Conservation (phyloP, 2,888 invertebrate genomes). For the Unio delphinus region DNA sequence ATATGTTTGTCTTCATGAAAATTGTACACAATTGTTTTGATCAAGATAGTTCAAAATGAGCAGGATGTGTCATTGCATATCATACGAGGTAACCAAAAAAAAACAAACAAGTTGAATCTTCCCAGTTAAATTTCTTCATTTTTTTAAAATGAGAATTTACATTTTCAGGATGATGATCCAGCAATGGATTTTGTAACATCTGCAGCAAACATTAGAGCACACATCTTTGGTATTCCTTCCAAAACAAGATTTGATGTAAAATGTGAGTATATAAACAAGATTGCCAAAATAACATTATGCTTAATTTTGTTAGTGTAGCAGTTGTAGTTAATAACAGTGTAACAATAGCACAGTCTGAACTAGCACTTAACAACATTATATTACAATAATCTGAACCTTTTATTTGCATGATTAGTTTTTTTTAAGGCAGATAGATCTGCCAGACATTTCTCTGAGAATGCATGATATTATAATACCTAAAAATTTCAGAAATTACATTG, state of each 20-base stretch:
- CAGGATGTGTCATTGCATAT: neutral
- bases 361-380: too few relatives aligned
- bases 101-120: too few relatives aligned
- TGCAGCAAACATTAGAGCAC: constrained; percentile 92
- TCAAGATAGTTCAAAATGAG: neutral
- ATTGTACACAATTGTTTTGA: too few relatives aligned
- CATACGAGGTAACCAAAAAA: neutral
- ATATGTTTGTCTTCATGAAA: too few relatives aligned
- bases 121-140: neutral
- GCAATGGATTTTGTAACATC: constrained; percentile 97
- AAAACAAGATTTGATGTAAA: constrained; percentile 95
- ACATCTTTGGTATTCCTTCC: constrained; percentile 88
- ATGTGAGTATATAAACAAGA: constrained; percentile 77
- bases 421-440: too few relatives aligned
- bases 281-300: neutral
- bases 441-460: too few relatives aligned
- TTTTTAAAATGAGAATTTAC: neutral
- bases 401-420: too few relatives aligned
- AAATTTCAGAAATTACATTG: too few relatives aligned
- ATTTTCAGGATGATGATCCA: constrained; percentile 82
- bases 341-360: too few relatives aligned
- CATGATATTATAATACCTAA: too few relatives aligned
- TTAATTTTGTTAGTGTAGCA: neutral
- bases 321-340: too few relatives aligned
- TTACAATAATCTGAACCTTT: too few relatives aligned